Base-by-base conservation (phyloP, 2,888 invertebrate species). In the Cylloceria caligata region DNA sequence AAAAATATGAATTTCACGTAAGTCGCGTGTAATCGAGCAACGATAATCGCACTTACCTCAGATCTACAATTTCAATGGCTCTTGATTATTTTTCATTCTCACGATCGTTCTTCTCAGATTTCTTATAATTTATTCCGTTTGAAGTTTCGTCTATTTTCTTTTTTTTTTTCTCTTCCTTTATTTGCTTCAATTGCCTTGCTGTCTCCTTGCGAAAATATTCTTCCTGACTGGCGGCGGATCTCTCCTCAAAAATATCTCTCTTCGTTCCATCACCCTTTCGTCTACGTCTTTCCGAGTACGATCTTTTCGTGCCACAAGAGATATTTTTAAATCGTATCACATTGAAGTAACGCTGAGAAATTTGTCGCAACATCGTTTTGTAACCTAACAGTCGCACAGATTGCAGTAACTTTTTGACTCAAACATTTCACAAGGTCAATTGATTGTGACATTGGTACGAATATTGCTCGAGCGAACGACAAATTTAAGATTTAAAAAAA, bases 1-100 rank as follows among this genome's bases (percentile, higher is more conserved):
- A 86, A 91, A 36, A 88, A 87, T 73, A 87, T 92, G 87, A 92
- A 92, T 84, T 92, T 91, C 90, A 89, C 91, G 92, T 92, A 81
- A 91, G 91, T 85, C 67, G 6, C 2, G 11, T 68, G 2, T 45
- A 9, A 27, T 6, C 11, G 0, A 45, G 45, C 7, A 39, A 39
- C 11, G 9, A 39, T 9, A 11, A 2, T 45, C 16, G 6, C 6
- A 67, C 49, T 6, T 9, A 74, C 45, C 62, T 49, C 27, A 47
- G 49, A 34, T 39, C n/a, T 9, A 73, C 62, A 5, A 45, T 77
- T 55, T 68, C 21, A 2, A 60, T 21, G 21, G 19, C 9, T 13
- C 13, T 24, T 24, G 39, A 27, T 52, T 42, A 39, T 69, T 74
- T 74, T 42, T 72, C 67, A 47, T 79, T 78, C 52, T 57, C 57